Evolutionary conservation across 2,113 vertebrate genomes (phyloP), one percentile per base, ranked within the genome.

Genomic region (Gobius niger): DNA sequence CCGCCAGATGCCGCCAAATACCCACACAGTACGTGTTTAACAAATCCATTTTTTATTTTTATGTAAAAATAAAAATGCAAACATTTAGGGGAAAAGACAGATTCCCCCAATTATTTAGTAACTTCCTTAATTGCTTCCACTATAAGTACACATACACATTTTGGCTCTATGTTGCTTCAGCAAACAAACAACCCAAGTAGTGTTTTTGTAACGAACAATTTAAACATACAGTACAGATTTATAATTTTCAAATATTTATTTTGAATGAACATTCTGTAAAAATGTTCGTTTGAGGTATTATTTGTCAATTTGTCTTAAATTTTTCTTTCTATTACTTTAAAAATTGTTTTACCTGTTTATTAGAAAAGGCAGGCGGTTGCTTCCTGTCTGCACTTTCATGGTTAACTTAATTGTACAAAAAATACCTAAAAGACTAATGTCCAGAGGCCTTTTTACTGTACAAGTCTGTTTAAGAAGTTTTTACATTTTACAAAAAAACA

Each of bases 401-500:
- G 34, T 40, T 13, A 60, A 42, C 40, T 73, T 65, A 47, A 13
- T 14, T 71, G 10, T 72, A 79, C 40, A 78, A 84, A 72, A 82
- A 69, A 70, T 78, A 72, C 24, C 24, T 34, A 60, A 72, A 77
- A 71, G 72, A 81, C 44, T 63, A 52, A 67, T 63, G 16, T 34
- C 56, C 87, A 84, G 82, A 89, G 84, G 81, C 90, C 80, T 92
- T 89, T 78, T 93, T 92, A 34, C 24, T 34, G 24, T 34, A 93
- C 93, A 89, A 90, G 85, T 91, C 86, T 89, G 86, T 90, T 89
- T 88, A 78, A 89, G 83, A 85, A 88, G 74, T 87, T 65, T 91
- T 83, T 84, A 85, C 87, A 92, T 92, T 93, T 91, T 92, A 93
- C 90, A 34, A 93, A 93, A 60, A 93, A 93, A 80, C 72, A 88